These are phyloP conservation scores for Iselma pallidipennis DNA, from an alignment of 2,888 invertebrate species.

Conservation along the genomic window DNA sequence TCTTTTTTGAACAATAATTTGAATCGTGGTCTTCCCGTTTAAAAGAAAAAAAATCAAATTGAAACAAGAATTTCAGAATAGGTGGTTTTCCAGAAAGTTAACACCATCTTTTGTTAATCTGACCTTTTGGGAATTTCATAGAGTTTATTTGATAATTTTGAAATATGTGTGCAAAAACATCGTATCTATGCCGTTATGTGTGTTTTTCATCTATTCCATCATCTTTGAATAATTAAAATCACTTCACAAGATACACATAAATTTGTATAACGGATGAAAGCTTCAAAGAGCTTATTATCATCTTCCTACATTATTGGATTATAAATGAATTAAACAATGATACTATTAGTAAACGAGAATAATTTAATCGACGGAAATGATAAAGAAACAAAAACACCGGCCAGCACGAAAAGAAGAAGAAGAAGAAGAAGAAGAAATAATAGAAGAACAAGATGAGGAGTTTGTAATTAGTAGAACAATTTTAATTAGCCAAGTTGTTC, in stretches of 20 bases:
- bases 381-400: background rate
- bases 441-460: constrained; percentile 20
- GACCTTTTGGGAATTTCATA: background rate
- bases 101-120: too few relatives aligned
- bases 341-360: background rate
- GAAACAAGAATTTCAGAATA: background rate
- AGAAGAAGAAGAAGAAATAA: too few relatives aligned
- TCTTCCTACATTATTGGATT: too few relatives aligned
- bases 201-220: too few relatives aligned
- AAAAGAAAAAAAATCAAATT: background rate
- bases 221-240: too few relatives aligned
- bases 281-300: background rate
- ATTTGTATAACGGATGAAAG: too few relatives aligned
- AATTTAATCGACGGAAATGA: background rate
- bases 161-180: too few relatives aligned
- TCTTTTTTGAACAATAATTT: background rate
- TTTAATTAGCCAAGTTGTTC: constrained; percentile 38
- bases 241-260: too few relatives aligned
- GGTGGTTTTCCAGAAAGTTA: background rate
- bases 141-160: background rate
- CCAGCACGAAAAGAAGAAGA: background rate
- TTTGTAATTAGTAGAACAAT: constrained; percentile 38
- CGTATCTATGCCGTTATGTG: too few relatives aligned
- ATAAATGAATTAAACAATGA: background rate
- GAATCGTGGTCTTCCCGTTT: background rate